Evolutionary conservation across 2,797 vertebrate genomes (phyloP).

Genomic region (Amphiprion clarkii): DNA sequence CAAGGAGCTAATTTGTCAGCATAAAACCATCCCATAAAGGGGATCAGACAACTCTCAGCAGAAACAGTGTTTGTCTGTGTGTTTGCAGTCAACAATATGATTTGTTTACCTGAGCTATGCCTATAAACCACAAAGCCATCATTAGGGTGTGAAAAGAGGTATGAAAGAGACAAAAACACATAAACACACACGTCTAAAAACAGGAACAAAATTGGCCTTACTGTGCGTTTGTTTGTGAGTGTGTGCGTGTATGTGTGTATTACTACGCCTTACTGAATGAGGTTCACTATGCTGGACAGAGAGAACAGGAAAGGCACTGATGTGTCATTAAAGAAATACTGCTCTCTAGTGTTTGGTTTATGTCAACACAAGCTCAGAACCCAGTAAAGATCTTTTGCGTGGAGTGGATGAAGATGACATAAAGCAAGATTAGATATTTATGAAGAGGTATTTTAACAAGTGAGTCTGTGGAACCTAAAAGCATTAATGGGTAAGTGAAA

Average conservation of each 20-base stretch:
- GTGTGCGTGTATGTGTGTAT: no score
- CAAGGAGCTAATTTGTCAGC: background rate
- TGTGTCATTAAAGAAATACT: slow-evolving; percentile 44
- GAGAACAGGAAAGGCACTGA: background rate
- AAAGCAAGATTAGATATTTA: background rate
- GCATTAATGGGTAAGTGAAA: background rate
- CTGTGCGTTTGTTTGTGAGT: no score
- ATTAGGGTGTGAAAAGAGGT: background rate
- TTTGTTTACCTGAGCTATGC: background rate
- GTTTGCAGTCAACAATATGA: no score
- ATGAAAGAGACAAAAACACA: slow-evolving; percentile 14
- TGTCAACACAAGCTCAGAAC: slow-evolving; percentile 44
- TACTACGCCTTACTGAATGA: background rate
- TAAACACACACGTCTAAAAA: background rate
- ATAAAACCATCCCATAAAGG: background rate
- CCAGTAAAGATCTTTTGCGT: background rate
- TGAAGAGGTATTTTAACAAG: background rate
- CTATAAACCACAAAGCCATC: slow-evolving; percentile 20
- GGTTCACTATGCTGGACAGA: background rate
- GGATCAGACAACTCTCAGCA: background rate
- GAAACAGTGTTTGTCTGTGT: background rate
- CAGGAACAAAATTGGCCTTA: background rate
- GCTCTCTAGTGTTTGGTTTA: slow-evolving; percentile 70
- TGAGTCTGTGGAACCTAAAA: background rate
- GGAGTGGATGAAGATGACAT: background rate